A percentile compares a stretch with the other conserved stretches of the same genome.
Evolutionary conservation across 2,113 vertebrate genomes (phyloP).

Genomic region (Theristicus caerulescens): DNA sequence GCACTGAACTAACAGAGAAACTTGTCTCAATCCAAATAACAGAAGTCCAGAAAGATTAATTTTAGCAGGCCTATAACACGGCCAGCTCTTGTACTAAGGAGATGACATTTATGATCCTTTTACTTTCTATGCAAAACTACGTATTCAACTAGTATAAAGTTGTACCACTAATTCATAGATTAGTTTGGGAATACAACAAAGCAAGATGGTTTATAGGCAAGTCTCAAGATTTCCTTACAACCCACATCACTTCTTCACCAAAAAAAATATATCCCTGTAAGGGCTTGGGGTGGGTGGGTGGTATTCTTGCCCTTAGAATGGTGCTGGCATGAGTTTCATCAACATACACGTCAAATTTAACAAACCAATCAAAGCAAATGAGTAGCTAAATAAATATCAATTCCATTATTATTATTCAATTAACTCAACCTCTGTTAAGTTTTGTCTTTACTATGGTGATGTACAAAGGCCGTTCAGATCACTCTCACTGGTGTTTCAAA

Average conservation of each 20-base stretch:
- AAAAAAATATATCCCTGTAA: not conserved
- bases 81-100: not conserved
- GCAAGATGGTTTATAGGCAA: not conserved
- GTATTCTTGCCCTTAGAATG: not conserved
- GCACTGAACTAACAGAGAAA: not conserved
- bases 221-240: not conserved
- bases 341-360: not conserved
- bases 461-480: not conserved
- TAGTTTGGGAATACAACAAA: not conserved
- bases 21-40: not conserved
- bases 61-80: not conserved
- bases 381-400: not conserved
- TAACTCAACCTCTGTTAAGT: not conserved
- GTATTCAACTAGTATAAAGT: not conserved
- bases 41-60: not conserved
- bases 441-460: not conserved
- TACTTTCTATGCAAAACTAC: not conserved
- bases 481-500: not conserved
- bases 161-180: not conserved
- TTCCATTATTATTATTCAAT: not conserved
- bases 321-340: not conserved
- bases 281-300: not conserved
- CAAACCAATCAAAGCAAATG: not conserved
- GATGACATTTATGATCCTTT: not conserved
- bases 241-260: not conserved